phyloP scores from a whole-genome alignment of 1,140 invertebrate species.

The Rhynchophorus ferrugineus region DNA sequence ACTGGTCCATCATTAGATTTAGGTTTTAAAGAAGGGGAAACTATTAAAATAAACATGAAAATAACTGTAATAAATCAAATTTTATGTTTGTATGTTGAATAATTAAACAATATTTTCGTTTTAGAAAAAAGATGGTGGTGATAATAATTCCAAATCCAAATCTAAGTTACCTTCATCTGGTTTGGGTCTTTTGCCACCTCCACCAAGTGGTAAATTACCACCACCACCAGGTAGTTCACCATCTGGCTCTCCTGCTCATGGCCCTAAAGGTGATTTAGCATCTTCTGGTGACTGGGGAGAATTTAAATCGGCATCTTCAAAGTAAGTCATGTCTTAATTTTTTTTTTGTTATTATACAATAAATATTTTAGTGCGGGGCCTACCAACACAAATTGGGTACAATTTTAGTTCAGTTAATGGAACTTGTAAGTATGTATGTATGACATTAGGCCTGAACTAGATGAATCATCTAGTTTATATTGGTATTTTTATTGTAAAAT shows the following conservation, averaged over 20 bases:
- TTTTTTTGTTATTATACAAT: not conserved
- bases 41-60: constrained; percentile 98
- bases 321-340: constrained; percentile 37
- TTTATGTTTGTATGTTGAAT: not conserved
- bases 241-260: constrained; percentile 45
- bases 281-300: constrained; percentile 58
- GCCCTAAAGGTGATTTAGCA: constrained; percentile 46
- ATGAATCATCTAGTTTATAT: not conserved
- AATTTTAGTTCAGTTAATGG: constrained; percentile 16
- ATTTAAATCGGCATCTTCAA: constrained; percentile 58
- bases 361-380: constrained; percentile 1
- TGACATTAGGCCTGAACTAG: not conserved
- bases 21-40: constrained; percentile 97
- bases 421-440: constrained; percentile 13
- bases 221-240: constrained; percentile 60
- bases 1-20: constrained; percentile 81
- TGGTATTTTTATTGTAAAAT: not conserved
- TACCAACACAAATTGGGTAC: constrained; percentile 18
- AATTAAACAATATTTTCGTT: constrained; percentile 6
- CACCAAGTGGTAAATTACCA: constrained; percentile 57
- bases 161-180: constrained; percentile 37
- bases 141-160: constrained; percentile 42
- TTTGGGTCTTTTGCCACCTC: constrained; percentile 69
- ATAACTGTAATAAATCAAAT: constrained; percentile 69
- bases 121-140: constrained; percentile 83